Percentiles rank a stretch among this genome's conserved stretches.
These are phyloP conservation scores for Zele albiditarsus DNA, from an alignment of 2,888 invertebrate genomes.

Conservation along the genomic window DNA sequence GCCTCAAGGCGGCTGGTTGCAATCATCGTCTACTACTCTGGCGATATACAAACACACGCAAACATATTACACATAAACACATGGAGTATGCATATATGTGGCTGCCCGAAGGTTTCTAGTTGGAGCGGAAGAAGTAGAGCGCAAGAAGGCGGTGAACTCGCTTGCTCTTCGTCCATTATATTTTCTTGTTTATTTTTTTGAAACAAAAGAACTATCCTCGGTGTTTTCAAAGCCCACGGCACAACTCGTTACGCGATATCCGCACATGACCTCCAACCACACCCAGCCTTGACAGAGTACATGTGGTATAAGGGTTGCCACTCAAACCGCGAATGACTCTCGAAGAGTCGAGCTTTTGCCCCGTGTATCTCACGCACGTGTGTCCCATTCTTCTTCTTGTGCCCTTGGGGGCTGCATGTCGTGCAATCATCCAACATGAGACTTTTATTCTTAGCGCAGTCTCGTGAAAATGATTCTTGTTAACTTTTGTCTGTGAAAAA, in stretches of 20 bases:
- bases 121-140: constrained; percentile 16
- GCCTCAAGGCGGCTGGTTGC: constrained; percentile 13
- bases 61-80: background rate
- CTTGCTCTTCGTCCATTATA: constrained; percentile 35
- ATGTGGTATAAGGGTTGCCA: constrained; percentile 57
- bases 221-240: constrained; percentile 29
- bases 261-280: constrained; percentile 45
- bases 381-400: constrained; percentile 40
- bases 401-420: constrained; percentile 48
- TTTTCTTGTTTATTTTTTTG: constrained; percentile 36
- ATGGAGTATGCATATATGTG: background rate
- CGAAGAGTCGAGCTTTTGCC: constrained; percentile 37
- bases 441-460: constrained; percentile 43
- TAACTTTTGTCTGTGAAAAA: constrained; percentile 12
- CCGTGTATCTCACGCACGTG: constrained; percentile 50
- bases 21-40: constrained; percentile 24
- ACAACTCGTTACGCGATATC: constrained; percentile 52
- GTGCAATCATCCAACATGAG: constrained; percentile 54
- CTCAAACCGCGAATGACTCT: constrained; percentile 51
- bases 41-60: background rate
- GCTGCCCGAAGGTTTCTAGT: constrained; percentile 10
- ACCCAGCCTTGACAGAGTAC: constrained; percentile 38
- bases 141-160: constrained; percentile 16
- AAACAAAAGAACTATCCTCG: constrained; percentile 36
- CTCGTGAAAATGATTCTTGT: constrained; percentile 15